Percentiles rank a stretch among this genome's conserved stretches.
These are phyloP conservation scores for Mus minutoides DNA, from an alignment of 2,797 vertebrate genomes.

Conservation along the genomic window DNA sequence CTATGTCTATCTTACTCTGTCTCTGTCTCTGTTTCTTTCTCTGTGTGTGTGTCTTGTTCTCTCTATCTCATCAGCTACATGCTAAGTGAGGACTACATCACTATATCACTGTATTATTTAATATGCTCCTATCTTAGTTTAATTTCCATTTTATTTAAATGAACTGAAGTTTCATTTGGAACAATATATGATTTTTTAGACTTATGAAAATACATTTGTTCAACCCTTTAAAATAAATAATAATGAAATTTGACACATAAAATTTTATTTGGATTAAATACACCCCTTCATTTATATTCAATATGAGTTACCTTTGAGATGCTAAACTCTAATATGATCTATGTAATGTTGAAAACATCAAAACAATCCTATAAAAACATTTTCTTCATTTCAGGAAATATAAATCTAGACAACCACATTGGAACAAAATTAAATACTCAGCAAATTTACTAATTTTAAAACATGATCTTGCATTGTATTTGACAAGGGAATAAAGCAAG, in stretches of 20 bases:
- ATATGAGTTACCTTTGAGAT: neutral
- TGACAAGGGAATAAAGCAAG: neutral
- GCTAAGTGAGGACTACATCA: too few relatives aligned
- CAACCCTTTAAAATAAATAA: neutral
- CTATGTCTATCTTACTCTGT: neutral
- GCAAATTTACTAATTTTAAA: neutral
- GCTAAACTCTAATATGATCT: neutral
- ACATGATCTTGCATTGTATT: neutral
- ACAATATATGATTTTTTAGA: neutral
- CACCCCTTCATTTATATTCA: neutral
- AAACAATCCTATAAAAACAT: neutral
- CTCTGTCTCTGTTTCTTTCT: neutral
- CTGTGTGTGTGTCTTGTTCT: too few relatives aligned
- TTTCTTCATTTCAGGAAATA: neutral
- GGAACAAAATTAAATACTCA: neutral
- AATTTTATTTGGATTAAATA: neutral
- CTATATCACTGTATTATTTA: too few relatives aligned
- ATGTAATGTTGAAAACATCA: neutral
- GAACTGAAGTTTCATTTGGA: neutral
- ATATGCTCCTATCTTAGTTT: neutral
- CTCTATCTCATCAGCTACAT: neutral
- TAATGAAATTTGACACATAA: neutral
- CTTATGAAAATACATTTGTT: neutral
- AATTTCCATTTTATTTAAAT: neutral
- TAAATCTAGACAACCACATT: neutral